phyloP scores from a whole-genome alignment of 2,113 vertebrate genomes.

The Arizona elegans region DNA sequence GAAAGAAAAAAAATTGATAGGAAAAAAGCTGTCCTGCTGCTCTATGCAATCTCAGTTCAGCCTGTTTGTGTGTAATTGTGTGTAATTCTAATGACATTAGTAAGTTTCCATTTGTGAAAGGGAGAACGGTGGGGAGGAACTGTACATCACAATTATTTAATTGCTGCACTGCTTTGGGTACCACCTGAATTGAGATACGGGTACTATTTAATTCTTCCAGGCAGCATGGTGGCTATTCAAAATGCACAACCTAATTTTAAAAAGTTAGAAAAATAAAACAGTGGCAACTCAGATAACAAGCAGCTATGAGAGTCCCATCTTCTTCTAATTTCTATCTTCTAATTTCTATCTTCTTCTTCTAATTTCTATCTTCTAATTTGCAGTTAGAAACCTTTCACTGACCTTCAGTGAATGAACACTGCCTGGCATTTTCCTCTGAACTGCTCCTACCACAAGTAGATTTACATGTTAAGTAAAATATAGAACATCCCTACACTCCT shows the following conservation, averaged over 20 bases:
- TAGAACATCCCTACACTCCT: conserved; percentile 25
- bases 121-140: conserved; percentile 27
- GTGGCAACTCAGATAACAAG: conserved; percentile 21
- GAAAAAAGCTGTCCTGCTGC: conserved; percentile 22
- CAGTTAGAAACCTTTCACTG: conserved; percentile 58
- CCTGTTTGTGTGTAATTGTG: conserved; percentile 41
- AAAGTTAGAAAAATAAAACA: conserved; percentile 13
- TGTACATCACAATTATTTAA: conserved; percentile 27
- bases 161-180: conserved; percentile 39
- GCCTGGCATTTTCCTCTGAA: neutral
- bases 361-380: conserved; percentile 10
- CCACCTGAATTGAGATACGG: conserved; percentile 19
- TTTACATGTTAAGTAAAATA: conserved; percentile 19
- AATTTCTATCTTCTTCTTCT: neutral
- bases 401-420: conserved; percentile 57
- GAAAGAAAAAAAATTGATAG: conserved; percentile 31
- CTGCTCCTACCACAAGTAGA: neutral
- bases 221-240: neutral
- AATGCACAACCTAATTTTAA: neutral
- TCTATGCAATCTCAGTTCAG: neutral
- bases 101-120: conserved; percentile 57
- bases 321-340: neutral
- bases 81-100: conserved; percentile 48
- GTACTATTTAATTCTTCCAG: conserved; percentile 37
- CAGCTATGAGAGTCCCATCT: neutral